A percentile compares a stretch with the other conserved stretches of the same genome.
Conservation (phyloP, 37 sponge, comb jelly and placozoan genomes). For the Cladorhizidae sp. region DNA sequence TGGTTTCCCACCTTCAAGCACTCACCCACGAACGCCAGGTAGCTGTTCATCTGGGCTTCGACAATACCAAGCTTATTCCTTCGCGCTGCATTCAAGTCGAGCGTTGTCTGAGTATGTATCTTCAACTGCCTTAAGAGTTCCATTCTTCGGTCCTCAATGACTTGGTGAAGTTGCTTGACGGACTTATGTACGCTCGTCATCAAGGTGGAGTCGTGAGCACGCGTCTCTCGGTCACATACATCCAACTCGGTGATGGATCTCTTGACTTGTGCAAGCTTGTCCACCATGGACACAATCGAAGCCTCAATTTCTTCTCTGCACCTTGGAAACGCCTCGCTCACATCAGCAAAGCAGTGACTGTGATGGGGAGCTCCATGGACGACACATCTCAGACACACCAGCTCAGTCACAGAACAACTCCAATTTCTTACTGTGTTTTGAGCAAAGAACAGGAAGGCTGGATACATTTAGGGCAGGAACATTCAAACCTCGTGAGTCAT, state of each 20-base stretch:
- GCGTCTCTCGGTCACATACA: not conserved
- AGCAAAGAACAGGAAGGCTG: not conserved
- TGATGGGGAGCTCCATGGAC: conserved; percentile 6
- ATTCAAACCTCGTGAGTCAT: too few relatives aligned
- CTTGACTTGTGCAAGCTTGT: conserved; percentile 16
- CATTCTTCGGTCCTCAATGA: conserved; percentile 15
- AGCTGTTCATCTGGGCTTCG: conserved; percentile 23
- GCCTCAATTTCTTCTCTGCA: conserved; percentile 18
- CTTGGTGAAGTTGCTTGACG: conserved; percentile 16
- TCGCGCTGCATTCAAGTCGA: conserved; percentile 29
- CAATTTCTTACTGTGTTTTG: conserved; percentile 18
- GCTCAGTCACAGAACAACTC: conserved; percentile 50
- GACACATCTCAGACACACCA: conserved; percentile 43
- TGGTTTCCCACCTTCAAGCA: conserved; percentile 29
- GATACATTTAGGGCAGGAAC: too few relatives aligned
- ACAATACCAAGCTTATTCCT: conserved; percentile 20
- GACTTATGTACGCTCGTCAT: not conserved
- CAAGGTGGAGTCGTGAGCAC: conserved; percentile 15
- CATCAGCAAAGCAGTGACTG: conserved; percentile 31
- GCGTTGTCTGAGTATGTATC: conserved; percentile 15
- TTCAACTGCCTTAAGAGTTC: conserved; percentile 13
- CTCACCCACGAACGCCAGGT: conserved; percentile 15
- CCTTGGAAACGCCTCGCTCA: conserved; percentile 12
- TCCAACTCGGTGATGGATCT: conserved; percentile 19
- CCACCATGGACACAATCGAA: conserved; percentile 14